Evolutionary conservation across 2,888 invertebrate species (phyloP).

Genomic region (Trachelus stipa): DNA sequence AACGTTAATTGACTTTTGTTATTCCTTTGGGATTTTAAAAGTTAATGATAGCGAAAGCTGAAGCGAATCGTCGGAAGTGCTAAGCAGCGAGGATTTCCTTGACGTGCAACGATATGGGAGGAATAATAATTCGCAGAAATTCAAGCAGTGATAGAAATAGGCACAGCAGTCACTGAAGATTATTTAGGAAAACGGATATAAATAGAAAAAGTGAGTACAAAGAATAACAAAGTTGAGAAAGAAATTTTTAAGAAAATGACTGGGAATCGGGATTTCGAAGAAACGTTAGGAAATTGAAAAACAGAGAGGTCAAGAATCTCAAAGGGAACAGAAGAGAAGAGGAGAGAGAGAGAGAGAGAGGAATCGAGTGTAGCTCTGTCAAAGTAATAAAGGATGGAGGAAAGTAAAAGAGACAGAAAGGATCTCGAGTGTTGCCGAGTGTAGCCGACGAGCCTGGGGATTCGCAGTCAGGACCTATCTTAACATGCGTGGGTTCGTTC

Average conservation of each 20-base stretch:
- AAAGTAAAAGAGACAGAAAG: neutral
- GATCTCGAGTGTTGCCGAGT: conserved; percentile 5
- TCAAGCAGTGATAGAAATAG: neutral
- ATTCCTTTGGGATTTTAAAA: neutral
- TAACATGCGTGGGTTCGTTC: conserved; percentile 56
- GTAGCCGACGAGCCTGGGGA: conserved; percentile 27
- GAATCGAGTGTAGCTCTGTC: neutral
- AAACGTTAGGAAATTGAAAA: neutral
- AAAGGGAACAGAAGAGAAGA: neutral
- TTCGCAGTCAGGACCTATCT: conserved; percentile 59
- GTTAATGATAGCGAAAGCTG: neutral
- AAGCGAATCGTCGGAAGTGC: neutral
- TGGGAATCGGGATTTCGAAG: neutral
- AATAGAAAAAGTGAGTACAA: neutral
- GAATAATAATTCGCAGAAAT: neutral
- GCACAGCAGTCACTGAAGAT: neutral
- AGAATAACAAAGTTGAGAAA: neutral
- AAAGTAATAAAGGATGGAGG: neutral
- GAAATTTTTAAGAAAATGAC: neutral
- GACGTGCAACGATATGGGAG: neutral
- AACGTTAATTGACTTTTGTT: neutral
- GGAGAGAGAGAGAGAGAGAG: neutral
- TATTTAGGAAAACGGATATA: neutral
- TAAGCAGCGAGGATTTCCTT: neutral
- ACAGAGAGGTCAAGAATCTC: neutral